These are phyloP conservation scores for Larimichthys polyactis DNA, from an alignment of 2,113 vertebrate genomes.

Conservation along the genomic window DNA sequence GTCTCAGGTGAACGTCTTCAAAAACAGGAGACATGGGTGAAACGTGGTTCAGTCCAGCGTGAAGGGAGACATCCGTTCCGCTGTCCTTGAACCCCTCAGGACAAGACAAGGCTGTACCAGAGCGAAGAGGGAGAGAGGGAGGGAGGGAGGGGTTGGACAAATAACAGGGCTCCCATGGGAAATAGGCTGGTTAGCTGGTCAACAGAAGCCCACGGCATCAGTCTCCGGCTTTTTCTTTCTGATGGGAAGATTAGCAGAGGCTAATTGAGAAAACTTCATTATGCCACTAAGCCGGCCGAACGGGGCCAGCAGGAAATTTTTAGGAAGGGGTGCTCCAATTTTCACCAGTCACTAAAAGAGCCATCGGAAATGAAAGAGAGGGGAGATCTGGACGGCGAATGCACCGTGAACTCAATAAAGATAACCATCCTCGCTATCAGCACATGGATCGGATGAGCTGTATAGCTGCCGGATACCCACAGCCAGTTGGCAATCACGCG, in stretches of 20 bases:
- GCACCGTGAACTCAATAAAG: constrained; percentile 57
- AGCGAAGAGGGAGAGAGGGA: neutral
- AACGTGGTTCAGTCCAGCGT: constrained; percentile 37
- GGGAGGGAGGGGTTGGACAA: constrained; percentile 7
- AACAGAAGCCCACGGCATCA: constrained; percentile 24
- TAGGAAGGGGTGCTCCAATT: constrained; percentile 1
- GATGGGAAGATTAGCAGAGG: constrained; percentile 49
- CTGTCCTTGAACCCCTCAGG: constrained; percentile 43
- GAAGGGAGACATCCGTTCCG: constrained; percentile 47
- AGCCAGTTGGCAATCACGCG: constrained; percentile 26
- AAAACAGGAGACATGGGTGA: constrained; percentile 61
- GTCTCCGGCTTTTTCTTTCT: constrained; percentile 11
- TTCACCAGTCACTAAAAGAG: constrained; percentile 5
- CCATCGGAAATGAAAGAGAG: constrained; percentile 58
- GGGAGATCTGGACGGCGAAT: constrained; percentile 21
- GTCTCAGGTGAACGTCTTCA: constrained; percentile 40
- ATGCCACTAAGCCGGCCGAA: constrained; percentile 30
- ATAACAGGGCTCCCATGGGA: constrained; percentile 14
- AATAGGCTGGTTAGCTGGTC: constrained; percentile 18
- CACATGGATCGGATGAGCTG: constrained; percentile 56
- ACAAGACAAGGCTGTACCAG: constrained; percentile 2
- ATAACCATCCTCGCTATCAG: constrained; percentile 55
- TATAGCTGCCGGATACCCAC: constrained; percentile 26
- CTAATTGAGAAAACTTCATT: constrained; percentile 48
- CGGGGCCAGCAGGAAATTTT: constrained; percentile 46